Evolutionary conservation across 1,140 invertebrate genomes (phyloP).

Genomic region (Sycobia sp.): DNA sequence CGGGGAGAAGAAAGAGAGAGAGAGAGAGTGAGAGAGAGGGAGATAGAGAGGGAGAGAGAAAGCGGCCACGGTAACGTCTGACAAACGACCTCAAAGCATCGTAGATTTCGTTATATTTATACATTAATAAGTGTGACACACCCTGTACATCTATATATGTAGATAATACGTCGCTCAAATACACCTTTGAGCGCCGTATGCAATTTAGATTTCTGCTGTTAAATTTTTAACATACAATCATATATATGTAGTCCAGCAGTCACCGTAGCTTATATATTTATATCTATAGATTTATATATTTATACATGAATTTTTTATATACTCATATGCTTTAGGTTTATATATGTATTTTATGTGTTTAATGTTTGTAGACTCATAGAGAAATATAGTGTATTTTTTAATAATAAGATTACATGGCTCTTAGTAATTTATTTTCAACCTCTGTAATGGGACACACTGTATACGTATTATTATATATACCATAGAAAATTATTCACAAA

Average conservation of each 20-base stretch:
- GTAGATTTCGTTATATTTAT: constrained; percentile 12
- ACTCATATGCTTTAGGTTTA: constrained; percentile 14
- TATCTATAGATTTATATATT: too few relatives aligned
- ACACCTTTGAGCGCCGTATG: too few relatives aligned
- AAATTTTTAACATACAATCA: too few relatives aligned
- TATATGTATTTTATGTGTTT: too few relatives aligned
- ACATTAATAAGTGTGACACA: neutral
- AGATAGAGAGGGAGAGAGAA: neutral
- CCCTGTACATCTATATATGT: constrained; percentile 1
- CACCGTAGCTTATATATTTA: constrained; percentile 21
- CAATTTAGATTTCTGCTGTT: too few relatives aligned
- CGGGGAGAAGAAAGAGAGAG: neutral
- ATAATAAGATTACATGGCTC: constrained; percentile 7
- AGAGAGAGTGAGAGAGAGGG: neutral
- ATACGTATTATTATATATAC: neutral
- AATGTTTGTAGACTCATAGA: constrained; percentile 12
- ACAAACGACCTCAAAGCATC: neutral
- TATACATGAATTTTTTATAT: too few relatives aligned
- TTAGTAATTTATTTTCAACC: neutral
- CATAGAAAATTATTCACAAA: too few relatives aligned
- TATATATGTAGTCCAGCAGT: constrained; percentile 18
- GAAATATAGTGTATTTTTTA: constrained; percentile 1
- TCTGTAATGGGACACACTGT: neutral
- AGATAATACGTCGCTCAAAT: too few relatives aligned
- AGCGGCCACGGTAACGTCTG: neutral